phyloP scores from a whole-genome alignment of 2,113 vertebrate genomes.

The Meriones unguiculatus region DNA sequence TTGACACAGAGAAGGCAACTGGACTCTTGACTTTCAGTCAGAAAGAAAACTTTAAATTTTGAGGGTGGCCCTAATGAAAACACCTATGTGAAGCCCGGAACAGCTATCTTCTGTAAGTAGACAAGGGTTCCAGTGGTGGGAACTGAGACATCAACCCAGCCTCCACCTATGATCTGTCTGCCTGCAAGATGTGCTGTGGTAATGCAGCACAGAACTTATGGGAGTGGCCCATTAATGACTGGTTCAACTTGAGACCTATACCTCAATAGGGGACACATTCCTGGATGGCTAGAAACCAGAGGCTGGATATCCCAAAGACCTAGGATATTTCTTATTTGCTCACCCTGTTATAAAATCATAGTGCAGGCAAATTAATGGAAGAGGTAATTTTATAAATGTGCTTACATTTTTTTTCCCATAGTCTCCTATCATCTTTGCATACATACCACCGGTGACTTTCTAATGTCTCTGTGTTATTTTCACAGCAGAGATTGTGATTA shows the following conservation, averaged over 20 bases:
- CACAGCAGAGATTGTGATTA: conserved; percentile 31
- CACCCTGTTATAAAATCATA: not conserved
- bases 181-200: not conserved
- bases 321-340: not conserved
- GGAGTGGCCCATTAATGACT: not conserved
- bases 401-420: not conserved
- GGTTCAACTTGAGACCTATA: not conserved
- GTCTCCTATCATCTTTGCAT: conserved; percentile 41
- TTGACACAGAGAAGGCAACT: not conserved
- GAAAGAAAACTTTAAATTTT: not conserved
- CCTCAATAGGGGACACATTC: not conserved
- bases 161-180: not conserved
- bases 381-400: not conserved
- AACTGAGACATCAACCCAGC: not conserved
- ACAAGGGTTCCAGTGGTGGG: not conserved
- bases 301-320: not conserved
- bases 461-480: conserved; percentile 58
- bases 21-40: not conserved
- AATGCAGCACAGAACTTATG: not conserved
- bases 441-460: accelerated
- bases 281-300: not conserved
- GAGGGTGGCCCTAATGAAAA: not conserved
- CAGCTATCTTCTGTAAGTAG: not conserved
- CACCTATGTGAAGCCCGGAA: not conserved
- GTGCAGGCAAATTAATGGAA: not conserved